A percentile compares a stretch with the other conserved stretches of the same genome.
These are phyloP conservation scores for Phyllotreta striolata DNA, from an alignment of 2,888 invertebrate species.

Conservation along the genomic window DNA sequence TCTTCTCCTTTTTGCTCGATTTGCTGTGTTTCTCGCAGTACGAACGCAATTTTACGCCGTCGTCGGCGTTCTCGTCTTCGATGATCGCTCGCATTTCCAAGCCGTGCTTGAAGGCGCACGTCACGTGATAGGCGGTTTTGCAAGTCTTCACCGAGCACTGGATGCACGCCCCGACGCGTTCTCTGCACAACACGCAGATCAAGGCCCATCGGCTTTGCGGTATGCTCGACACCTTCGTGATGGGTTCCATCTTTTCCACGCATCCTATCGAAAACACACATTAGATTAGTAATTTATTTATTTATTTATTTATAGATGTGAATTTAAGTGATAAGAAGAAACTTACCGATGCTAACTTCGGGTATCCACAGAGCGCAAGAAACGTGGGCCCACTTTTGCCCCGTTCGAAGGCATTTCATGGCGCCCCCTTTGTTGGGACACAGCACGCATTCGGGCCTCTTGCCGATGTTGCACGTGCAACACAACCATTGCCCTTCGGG, in stretches of 20 bases:
- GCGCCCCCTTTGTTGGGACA: constrained; percentile 98
- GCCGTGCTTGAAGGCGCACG: constrained; percentile 97
- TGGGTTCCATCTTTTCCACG: constrained; percentile 98
- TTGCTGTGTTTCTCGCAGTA: constrained; percentile 97
- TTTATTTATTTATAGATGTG: too few relatives aligned
- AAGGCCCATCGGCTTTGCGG: constrained; percentile 95
- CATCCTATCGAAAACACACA: constrained; percentile 71
- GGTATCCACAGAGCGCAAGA: constrained; percentile 99
- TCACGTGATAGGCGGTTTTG: constrained; percentile 98
- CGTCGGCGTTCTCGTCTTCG: constrained; percentile 93
- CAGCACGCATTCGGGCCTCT: constrained; percentile 90
- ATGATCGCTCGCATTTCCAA: constrained; percentile 98
- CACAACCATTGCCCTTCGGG: constrained; percentile 97
- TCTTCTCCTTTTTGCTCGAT: constrained; percentile 84
- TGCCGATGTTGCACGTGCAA: constrained; percentile 89
- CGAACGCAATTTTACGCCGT: constrained; percentile 92
- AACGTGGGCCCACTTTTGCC: constrained; percentile 97
- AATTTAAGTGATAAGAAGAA: too few relatives aligned
- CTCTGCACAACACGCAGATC: constrained; percentile 93
- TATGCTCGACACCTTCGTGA: constrained; percentile 96
- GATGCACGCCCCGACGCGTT: constrained; percentile 96
- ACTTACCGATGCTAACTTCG: constrained; percentile 85
- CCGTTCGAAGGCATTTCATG: constrained; percentile 96
- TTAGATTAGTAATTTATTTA: too few relatives aligned
- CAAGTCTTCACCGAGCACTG: constrained; percentile 98